phyloP scores from a whole-genome alignment of 2,797 vertebrate species.

The Lophius americanus region DNA sequence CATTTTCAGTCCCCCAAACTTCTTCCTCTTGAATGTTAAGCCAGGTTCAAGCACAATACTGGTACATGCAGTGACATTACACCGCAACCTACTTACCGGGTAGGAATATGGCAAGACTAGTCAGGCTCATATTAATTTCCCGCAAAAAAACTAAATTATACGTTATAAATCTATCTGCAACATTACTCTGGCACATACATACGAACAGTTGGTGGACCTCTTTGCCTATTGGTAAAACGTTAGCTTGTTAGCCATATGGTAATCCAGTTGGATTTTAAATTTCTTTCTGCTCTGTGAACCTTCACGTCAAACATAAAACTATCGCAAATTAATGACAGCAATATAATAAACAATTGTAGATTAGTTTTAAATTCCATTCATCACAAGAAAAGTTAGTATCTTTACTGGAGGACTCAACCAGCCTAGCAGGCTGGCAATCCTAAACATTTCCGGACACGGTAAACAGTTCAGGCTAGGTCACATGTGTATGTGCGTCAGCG shows the following conservation, averaged over 20 bases:
- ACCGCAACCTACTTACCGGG: background rate
- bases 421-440: slow-evolving; percentile 7
- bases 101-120: background rate
- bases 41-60: slow-evolving; percentile 22
- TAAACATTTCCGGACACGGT: slow-evolving; percentile 69
- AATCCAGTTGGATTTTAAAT: slow-evolving; percentile 1
- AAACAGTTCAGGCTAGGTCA: slow-evolving; percentile 50
- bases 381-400: background rate
- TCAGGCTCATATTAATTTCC: slow-evolving; percentile 6
- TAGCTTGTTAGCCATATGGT: slow-evolving; percentile 17
- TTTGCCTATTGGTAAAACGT: slow-evolving; percentile 24
- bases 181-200: background rate
- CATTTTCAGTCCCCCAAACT: slow-evolving; percentile 71
- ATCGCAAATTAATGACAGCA: background rate
- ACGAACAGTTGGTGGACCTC: slow-evolving; percentile 15
- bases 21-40: background rate
- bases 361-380: background rate
- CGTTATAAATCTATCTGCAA: background rate
- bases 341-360: fast-evolving
- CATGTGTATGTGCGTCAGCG: background rate
- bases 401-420: background rate
- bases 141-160: fast-evolving
- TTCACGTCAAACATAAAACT: background rate
- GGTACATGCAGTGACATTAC: background rate
- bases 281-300: background rate